Percentiles rank a stretch among this genome's conserved stretches.
phyloP scores from a whole-genome alignment of 2,797 vertebrate species.

The Neomorphus geoffroyi region DNA sequence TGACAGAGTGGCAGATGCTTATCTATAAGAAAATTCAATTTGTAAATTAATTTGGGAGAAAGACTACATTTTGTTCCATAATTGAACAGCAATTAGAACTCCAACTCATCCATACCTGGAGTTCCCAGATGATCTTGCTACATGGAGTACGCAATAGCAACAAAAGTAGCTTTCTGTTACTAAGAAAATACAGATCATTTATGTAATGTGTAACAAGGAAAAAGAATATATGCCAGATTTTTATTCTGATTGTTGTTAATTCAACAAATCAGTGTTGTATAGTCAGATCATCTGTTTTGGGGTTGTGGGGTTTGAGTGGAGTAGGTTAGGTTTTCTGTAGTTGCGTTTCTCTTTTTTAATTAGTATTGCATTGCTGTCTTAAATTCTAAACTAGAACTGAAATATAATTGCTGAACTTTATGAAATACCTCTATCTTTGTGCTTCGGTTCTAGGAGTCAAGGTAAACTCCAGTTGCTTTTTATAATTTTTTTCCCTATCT shows the following conservation, averaged over 20 bases:
- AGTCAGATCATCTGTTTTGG: background rate
- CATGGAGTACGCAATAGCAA: background rate
- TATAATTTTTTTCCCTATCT: background rate
- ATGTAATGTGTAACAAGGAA: background rate
- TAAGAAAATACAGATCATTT: background rate
- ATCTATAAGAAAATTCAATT: background rate
- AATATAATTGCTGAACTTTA: background rate
- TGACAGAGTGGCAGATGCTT: background rate
- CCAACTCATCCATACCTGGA: background rate
- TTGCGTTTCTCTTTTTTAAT: background rate
- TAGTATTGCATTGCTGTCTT: background rate
- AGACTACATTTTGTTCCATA: background rate
- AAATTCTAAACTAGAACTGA: background rate
- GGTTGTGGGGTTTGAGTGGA: background rate
- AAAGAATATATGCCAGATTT: background rate
- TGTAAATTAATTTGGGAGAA: background rate
- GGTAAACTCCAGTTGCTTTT: background rate
- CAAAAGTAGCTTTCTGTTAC: background rate
- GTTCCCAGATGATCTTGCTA: background rate
- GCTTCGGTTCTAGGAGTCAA: background rate
- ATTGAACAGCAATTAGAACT: background rate
- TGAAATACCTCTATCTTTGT: background rate
- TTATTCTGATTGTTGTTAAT: background rate
- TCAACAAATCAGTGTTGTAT: background rate
- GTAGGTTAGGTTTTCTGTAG: background rate